Evolutionary conservation across 2,888 invertebrate genomes (phyloP), one percentile per base, ranked within the genome.

Genomic region (Drosophila ezoana): DNA sequence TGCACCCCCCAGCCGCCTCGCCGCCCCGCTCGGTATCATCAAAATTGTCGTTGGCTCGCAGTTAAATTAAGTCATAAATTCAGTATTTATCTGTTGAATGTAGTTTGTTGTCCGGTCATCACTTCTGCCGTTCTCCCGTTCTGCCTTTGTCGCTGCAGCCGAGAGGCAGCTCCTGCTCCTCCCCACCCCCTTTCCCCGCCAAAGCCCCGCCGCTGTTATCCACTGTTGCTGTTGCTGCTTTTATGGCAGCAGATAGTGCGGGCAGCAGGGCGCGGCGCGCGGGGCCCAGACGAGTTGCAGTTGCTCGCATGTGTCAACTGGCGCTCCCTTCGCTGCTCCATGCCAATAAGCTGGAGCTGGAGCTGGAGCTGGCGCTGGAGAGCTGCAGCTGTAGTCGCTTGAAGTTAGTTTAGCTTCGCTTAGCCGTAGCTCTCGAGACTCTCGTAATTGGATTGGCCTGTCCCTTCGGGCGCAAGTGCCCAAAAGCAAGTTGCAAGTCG

Each of bases 51-150:
- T 86, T 86, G 89, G 85, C 85, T 90, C 88, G 87, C 83, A 91
- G 90, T 90, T 90, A 91, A 91, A 91, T 91, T 90, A 91, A 91
- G 91, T 90, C 90, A 91, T 91, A 91, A 91, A 91, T 91, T 91
- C 89, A 89, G 90, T 90, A 91, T 91, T 91, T 91, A 91, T 91
- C 91, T 89, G 80, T 77, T 81, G 87, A 83, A 83, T 88, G 90
- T 86, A 88, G 90, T 90, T 91, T 90, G 90, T 89, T 90, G 91
- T 86, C 89, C 89, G 83, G 87, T 87, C 89, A 85, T 88, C 89
- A 88, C 89, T 87, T 86, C 75, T 80, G 83, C 81, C 78, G 13
- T 18, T 48, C 48, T 48, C 41, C 59, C 47, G 40, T 62, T 61
- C 61, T 81, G 82, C 87, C 79, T 83, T 85, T 83, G 83, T 79